A percentile compares a stretch with the other conserved stretches of the same genome.
phyloP scores from a whole-genome alignment of 30 jellyfish, hydroid and myxozoan species.

The Turritopsis dohrnii region DNA sequence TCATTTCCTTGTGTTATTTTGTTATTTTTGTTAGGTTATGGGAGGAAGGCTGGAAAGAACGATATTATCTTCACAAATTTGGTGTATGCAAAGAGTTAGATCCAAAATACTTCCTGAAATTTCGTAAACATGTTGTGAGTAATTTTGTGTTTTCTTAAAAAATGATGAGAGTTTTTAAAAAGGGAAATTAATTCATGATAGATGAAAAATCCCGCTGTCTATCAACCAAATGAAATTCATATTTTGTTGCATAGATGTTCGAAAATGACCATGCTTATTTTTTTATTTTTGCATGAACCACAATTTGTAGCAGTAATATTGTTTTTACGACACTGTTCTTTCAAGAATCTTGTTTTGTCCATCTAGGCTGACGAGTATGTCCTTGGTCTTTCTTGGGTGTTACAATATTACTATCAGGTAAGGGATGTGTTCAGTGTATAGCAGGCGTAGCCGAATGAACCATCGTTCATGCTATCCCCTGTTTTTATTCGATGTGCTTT shows the following conservation, averaged over 20 bases:
- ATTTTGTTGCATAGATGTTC: not conserved
- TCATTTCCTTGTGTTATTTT: not conserved
- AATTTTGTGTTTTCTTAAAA: not conserved
- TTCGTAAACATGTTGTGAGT: constrained; percentile 41
- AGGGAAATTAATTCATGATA: not conserved
- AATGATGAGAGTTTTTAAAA: not conserved
- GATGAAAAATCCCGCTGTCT: no score
- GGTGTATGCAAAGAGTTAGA: constrained; percentile 50
- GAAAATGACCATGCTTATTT: not conserved
- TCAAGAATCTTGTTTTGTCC: not conserved
- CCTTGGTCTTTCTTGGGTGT: constrained; percentile 86
- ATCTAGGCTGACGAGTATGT: constrained; percentile 85
- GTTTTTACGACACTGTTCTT: no score
- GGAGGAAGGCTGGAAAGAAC: constrained; percentile 92
- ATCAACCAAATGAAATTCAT: no score
- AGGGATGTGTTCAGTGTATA: not conserved
- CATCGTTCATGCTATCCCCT: not conserved
- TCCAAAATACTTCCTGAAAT: constrained; percentile 30
- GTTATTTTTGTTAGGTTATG: constrained; percentile 34
- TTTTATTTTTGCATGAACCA: not conserved
- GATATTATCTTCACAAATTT: constrained; percentile 72
- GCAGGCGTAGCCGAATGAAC: not conserved
- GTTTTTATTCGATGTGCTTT: no score
- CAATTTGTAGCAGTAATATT: not conserved
- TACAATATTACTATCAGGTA: constrained; percentile 83